These are phyloP conservation scores for Neuroterus valhalla DNA, from an alignment of 1,140 invertebrate species.

Conservation along the genomic window DNA sequence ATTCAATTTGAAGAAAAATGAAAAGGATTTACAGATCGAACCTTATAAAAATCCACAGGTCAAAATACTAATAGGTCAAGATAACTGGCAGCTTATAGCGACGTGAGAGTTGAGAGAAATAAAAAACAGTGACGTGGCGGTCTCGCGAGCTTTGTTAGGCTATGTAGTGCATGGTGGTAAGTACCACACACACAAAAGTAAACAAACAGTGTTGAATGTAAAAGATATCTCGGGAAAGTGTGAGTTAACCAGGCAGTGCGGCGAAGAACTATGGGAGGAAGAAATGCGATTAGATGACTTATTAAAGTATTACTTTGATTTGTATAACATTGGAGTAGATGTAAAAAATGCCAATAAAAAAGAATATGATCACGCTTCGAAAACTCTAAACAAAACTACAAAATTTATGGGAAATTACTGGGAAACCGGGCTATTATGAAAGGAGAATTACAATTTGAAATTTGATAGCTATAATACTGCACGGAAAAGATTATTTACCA, in stretches of 20 bases:
- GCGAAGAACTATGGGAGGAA: background rate
- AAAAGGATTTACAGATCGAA: background rate
- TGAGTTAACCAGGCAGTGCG: too few relatives aligned
- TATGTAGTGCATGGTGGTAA: too few relatives aligned
- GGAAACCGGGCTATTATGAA: slow-evolving; percentile 47
- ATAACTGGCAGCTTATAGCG: too few relatives aligned
- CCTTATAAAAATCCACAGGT: too few relatives aligned
- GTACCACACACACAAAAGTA: background rate
- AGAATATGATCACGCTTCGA: background rate
- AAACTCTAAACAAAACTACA: too few relatives aligned
- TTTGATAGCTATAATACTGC: slow-evolving; percentile 43
- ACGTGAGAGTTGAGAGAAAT: too few relatives aligned
- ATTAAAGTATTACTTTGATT: too few relatives aligned
- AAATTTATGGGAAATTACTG: slow-evolving; percentile 34
- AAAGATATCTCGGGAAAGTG: background rate
- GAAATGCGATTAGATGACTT: too few relatives aligned
- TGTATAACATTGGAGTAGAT: background rate
- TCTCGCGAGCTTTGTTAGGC: background rate
- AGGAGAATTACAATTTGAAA: slow-evolving; percentile 8
- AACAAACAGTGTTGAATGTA: background rate
- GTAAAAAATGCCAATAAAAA: background rate
- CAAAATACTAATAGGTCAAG: too few relatives aligned
- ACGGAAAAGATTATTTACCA: too few relatives aligned
- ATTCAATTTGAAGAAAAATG: background rate
- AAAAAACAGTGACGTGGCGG: background rate